These are phyloP conservation scores for Dendropsophus ebraccatus DNA, from an alignment of 2,113 vertebrate species.

Conservation along the genomic window DNA sequence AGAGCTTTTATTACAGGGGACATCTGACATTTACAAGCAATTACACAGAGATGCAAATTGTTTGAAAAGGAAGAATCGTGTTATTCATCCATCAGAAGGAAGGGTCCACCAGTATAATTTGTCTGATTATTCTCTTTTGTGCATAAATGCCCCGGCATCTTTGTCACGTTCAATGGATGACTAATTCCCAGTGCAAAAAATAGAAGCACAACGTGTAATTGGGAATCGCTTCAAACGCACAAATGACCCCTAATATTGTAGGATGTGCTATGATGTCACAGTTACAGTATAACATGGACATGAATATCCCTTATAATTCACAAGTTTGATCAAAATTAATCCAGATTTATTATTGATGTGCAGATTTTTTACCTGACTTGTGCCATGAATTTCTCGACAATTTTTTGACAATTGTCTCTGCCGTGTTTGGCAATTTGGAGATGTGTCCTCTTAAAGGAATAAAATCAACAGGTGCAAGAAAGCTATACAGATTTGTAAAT, in stretches of 20 bases:
- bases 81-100: conserved; percentile 34
- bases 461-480: too few relatives aligned
- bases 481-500: too few relatives aligned
- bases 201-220: neutral
- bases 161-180: conserved; percentile 11
- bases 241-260: neutral
- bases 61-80: neutral
- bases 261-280: neutral
- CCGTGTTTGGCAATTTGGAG: too few relatives aligned
- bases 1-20: neutral
- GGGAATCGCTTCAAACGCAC: neutral
- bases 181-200: conserved; percentile 14
- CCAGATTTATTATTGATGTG: too few relatives aligned
- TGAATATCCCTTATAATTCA: neutral
- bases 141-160: conserved; percentile 30
- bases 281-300: neutral
- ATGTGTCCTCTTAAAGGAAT: too few relatives aligned
- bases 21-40: conserved; percentile 39
- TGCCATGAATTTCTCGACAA: too few relatives aligned
- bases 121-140: conserved; percentile 43
- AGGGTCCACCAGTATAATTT: conserved; percentile 46
- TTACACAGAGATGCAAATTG: conserved; percentile 11
- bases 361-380: too few relatives aligned
- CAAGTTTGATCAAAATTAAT: neutral
- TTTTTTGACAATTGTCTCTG: too few relatives aligned